phyloP scores from a whole-genome alignment of 2,113 vertebrate species.

The Hypocryptadius cinnamomeus region DNA sequence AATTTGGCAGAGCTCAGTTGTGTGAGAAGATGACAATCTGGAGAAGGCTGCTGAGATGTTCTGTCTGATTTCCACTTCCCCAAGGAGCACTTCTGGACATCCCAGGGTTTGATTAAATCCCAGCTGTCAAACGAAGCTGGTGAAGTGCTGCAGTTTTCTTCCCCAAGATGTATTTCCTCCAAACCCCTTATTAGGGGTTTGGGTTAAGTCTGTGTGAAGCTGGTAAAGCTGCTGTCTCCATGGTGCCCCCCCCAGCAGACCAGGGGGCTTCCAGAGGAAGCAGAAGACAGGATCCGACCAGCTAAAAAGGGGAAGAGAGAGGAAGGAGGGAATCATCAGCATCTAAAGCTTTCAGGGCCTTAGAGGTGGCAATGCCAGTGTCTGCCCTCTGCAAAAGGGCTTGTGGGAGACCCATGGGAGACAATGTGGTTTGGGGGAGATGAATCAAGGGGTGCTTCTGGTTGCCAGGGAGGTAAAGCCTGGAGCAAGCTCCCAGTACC shows the following conservation, averaged over 20 bases:
- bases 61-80: not conserved
- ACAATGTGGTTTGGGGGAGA: not conserved
- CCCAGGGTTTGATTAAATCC: not conserved
- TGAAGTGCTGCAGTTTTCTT: not conserved
- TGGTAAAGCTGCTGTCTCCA: not conserved
- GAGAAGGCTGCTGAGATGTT: not conserved
- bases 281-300: not conserved
- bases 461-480: not conserved
- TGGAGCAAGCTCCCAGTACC: not conserved
- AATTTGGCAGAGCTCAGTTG: not conserved
- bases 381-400: not conserved
- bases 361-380: not conserved
- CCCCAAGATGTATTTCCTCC: not conserved
- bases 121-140: rapidly evolving
- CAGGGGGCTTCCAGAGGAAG: not conserved
- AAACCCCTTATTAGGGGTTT: not conserved
- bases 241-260: not conserved
- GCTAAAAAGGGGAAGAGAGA: not conserved
- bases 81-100: not conserved
- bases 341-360: not conserved
- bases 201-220: not conserved
- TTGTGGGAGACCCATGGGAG: not conserved
- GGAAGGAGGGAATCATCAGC: not conserved
- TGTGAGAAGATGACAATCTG: not conserved
- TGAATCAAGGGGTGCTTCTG: not conserved